These are phyloP conservation scores for Ophiothrix spiculata DNA, from an alignment of 35 echinoderm and acorn worm species.

Conservation along the genomic window DNA sequence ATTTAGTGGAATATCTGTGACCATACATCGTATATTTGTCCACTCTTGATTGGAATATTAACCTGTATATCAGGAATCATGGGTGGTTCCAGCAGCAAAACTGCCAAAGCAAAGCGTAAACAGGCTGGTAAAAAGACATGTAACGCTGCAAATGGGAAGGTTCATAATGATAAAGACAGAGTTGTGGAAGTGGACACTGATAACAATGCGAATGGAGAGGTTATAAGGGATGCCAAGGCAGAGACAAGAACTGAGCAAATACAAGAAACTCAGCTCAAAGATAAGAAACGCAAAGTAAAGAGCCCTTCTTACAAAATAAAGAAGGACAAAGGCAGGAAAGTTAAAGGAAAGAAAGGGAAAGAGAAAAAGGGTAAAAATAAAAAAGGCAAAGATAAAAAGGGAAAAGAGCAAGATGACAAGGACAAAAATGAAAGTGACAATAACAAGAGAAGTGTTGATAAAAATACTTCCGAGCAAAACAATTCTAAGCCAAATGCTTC, in stretches of 20 bases:
- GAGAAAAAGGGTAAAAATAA: not conserved
- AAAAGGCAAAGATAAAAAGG: not conserved
- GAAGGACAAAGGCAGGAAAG: not conserved
- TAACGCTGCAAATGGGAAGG: not conserved
- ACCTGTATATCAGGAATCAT: not conserved
- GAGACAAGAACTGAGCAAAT: not conserved
- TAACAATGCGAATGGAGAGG: too few relatives aligned
- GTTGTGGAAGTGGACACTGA: not conserved
- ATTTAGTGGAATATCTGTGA: not conserved
- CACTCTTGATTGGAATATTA: not conserved
- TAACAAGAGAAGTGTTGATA: not conserved
- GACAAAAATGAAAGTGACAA: not conserved
- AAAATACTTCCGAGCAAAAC: not conserved
- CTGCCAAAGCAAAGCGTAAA: not conserved
- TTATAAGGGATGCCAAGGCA: not conserved
- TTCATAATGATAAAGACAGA: not conserved
- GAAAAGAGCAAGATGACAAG: not conserved
- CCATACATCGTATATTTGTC: not conserved
- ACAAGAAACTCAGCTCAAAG: not conserved
- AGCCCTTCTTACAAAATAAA: not conserved
- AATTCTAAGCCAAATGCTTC: not conserved
- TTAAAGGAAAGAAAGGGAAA: not conserved
- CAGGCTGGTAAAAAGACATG: not conserved
- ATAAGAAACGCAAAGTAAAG: not conserved
- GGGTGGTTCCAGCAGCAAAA: not conserved